Conservation (phyloP, 1,140 invertebrate species). For the Zelostemma sp. region DNA sequence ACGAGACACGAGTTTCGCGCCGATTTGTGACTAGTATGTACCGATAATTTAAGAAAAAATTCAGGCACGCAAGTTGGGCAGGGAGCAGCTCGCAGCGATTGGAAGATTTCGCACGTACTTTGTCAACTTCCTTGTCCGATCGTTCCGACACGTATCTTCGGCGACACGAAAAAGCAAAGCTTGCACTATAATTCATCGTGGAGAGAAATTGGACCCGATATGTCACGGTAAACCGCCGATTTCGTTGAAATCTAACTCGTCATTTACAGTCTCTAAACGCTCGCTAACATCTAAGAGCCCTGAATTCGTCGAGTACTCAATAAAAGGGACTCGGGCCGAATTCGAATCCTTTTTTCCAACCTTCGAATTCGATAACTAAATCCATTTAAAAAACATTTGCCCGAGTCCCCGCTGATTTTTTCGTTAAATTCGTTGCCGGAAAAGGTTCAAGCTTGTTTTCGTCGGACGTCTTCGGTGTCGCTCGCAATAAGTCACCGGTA, state of each 20-base stretch:
- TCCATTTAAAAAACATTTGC: no score
- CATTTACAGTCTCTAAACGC: neutral
- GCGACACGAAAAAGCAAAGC: conserved; percentile 9
- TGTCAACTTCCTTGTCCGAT: conserved; percentile 15
- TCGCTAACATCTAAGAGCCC: neutral
- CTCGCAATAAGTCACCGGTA: no score
- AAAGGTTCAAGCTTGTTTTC: no score
- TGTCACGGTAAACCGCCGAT: conserved; percentile 23
- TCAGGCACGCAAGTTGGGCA: conserved; percentile 69
- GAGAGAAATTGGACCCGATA: conserved; percentile 44
- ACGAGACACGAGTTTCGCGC: conserved; percentile 33
- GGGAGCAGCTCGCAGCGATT: conserved; percentile 63
- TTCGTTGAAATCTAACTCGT: conserved; percentile 7
- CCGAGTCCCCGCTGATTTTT: no score
- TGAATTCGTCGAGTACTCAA: no score
- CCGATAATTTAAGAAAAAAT: conserved; percentile 37
- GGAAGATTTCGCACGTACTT: conserved; percentile 55
- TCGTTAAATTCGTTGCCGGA: no score
- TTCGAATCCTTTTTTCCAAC: no score
- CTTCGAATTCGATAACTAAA: no score
- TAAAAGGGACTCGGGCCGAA: no score
- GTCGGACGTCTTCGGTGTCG: no score
- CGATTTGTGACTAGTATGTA: conserved; percentile 23
- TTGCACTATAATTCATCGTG: conserved; percentile 2
- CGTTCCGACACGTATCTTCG: conserved; percentile 22